phyloP scores from a whole-genome alignment of 2,888 invertebrate species.

The Troides helena region DNA sequence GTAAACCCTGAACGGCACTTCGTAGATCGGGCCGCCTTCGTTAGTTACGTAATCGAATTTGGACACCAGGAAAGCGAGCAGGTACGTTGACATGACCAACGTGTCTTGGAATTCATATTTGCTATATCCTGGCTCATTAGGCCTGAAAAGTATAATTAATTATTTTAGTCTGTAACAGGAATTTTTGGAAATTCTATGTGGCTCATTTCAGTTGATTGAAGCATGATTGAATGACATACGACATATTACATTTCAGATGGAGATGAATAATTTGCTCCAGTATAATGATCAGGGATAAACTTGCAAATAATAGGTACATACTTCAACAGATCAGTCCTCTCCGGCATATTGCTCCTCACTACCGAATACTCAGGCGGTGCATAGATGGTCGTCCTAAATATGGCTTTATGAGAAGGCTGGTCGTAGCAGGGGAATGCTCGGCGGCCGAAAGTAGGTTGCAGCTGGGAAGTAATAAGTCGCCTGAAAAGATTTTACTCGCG shows the following conservation, averaged over 20 bases:
- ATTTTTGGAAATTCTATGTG: too few relatives aligned
- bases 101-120: slow-evolving; percentile 76
- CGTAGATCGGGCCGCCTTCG: slow-evolving; percentile 53
- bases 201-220: too few relatives aligned
- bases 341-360: slow-evolving; percentile 65
- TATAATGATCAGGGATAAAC: neutral
- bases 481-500: slow-evolving; percentile 47
- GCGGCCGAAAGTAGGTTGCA: slow-evolving; percentile 84
- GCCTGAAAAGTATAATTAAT: slow-evolving; percentile 47
- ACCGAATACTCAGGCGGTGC: slow-evolving; percentile 64
- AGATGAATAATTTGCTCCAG: too few relatives aligned
- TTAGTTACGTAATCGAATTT: slow-evolving; percentile 66
- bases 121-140: slow-evolving; percentile 45
- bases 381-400: slow-evolving; percentile 82
- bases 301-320: slow-evolving; percentile 40
- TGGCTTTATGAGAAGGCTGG: slow-evolving; percentile 84
- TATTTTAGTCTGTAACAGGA: neutral
- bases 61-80: slow-evolving; percentile 89
- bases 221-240: too few relatives aligned
- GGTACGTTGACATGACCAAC: slow-evolving; percentile 87
- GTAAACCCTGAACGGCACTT: slow-evolving; percentile 63
- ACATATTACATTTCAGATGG: too few relatives aligned
- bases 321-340: slow-evolving; percentile 51
- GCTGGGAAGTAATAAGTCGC: slow-evolving; percentile 83
- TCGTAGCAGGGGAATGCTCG: slow-evolving; percentile 89